Conservation (phyloP, 2,797 vertebrate species). For the Scleropages formosus region DNA sequence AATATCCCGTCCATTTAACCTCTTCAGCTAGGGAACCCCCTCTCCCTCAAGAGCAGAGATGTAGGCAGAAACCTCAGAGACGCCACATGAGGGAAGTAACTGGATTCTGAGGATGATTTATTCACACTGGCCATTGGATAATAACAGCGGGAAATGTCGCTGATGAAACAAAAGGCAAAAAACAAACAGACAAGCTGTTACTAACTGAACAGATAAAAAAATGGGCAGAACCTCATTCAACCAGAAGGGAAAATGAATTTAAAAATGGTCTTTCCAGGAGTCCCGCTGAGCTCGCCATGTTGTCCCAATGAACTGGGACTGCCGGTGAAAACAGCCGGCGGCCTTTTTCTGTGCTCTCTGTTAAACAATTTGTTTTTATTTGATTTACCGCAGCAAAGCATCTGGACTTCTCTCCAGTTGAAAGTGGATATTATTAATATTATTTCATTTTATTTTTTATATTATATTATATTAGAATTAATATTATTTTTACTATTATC, state of each 20-base stretch:
- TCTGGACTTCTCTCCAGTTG: neutral
- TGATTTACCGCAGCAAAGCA: constrained; percentile 15
- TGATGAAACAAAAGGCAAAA: constrained; percentile 19
- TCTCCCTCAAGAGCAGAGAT: too few species aligned
- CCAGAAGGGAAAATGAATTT: constrained; percentile 13
- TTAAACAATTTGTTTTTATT: constrained; percentile 16
- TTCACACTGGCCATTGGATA: constrained; percentile 14
- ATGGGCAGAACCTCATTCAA: constrained; percentile 8
- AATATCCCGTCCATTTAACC: neutral
- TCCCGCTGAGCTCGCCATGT: neutral
- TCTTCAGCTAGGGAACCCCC: constrained; percentile 2
- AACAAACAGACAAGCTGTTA: constrained; percentile 23
- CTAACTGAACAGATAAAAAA: constrained; percentile 19
- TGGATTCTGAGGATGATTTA: constrained; percentile 16
- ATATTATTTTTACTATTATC: too few species aligned
- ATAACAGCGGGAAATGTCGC: constrained; percentile 13
- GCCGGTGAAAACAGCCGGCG: constrained; percentile 21
- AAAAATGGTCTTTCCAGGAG: constrained; percentile 10
- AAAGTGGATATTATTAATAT: neutral
- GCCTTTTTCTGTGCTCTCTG: constrained; percentile 1
- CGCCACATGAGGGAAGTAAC: too few species aligned
- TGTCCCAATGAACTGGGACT: constrained; percentile 13
- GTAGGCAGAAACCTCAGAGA: too few species aligned
- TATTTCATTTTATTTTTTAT: too few species aligned
- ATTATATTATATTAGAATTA: too few species aligned